Base-by-base conservation (phyloP, 1,140 invertebrate genomes). In the Bombyx mandarina region DNA sequence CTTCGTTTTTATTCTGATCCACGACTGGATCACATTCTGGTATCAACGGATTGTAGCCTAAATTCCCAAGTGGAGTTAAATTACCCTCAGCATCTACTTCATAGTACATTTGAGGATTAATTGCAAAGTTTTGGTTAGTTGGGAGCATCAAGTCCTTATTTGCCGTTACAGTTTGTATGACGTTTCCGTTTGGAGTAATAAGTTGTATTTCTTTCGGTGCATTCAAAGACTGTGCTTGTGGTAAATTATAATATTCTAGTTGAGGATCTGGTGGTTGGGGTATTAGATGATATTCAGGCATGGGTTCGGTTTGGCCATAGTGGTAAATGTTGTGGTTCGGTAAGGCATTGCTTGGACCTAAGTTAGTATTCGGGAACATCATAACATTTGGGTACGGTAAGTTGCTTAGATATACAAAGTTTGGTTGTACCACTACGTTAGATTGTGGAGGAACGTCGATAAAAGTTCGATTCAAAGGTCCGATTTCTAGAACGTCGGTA, bases 371-470 rank as follows among this genome's bases (percentile, higher is more conserved):
- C 66, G 85, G 82, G 46, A 79, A 76, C 76, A 82, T 86, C 81
- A 83, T 83, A 52, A 86, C 58, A 57, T 72, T 67, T 51, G 85
- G 88, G 57, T 87, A 80, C 55, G 86, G 82, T 8, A 88, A 73
- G 57, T 88, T 88, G 54, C 82, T 81, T 43, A 88, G 58, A 56
- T 87, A 89, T 64, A 88, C 65, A 71, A 85, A 79, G 60, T 88
- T 88, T 35, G 85, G 79, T 60, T 86, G 78, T 26, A 83, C 59
- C 8, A 87, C 73, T 43, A 82, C 69, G 54, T 79, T 63, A 77
- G 26, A 35, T 35, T 35, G 26, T 35, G 26, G 26, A 35, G 26
- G 26, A 3, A 35, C 26, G 26, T 35, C 26, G 26, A 35, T 5
- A 35, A 35, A 35, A 35, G 26, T 35, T 35, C 26, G 26, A 35